These are phyloP conservation scores for Protonibea diacanthus DNA, from an alignment of 2,797 vertebrate species.

Conservation along the genomic window DNA sequence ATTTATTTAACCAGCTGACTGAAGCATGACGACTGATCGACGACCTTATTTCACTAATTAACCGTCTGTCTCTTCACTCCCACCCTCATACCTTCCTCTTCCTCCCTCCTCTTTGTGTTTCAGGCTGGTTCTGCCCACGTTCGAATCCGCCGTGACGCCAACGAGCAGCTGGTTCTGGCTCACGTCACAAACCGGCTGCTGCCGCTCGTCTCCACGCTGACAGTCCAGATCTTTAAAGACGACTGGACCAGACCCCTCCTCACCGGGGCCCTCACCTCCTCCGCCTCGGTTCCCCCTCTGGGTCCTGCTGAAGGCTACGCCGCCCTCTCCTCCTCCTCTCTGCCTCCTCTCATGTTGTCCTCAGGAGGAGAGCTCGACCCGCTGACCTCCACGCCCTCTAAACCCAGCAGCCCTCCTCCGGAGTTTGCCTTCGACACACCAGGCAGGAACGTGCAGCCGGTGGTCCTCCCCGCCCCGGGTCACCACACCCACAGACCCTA, in stretches of 20 bases:
- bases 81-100: neutral
- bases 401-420: constrained; percentile 91
- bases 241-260: constrained; percentile 94
- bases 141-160: constrained; percentile 96
- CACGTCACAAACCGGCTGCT: constrained; percentile 95
- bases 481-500: constrained; percentile 86
- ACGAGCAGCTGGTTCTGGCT: constrained; percentile 97
- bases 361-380: constrained; percentile 81
- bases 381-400: constrained; percentile 93
- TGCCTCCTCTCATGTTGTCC: constrained; percentile 35
- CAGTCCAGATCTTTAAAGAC: constrained; percentile 97
- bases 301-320: constrained; percentile 43
- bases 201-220: constrained; percentile 92
- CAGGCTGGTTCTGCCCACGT: constrained; percentile 97
- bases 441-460: constrained; percentile 88
- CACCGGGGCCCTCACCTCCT: constrained; percentile 85
- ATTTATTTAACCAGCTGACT: neutral
- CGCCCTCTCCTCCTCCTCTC: constrained; percentile 64
- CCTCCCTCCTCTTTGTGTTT: neutral
- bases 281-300: constrained; percentile 52
- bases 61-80: neutral
- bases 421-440: constrained; percentile 96
- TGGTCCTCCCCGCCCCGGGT: constrained; percentile 87
- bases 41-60: neutral
- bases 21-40: neutral